Base-by-base conservation (phyloP, 2,888 invertebrate species). In the Mantis religiosa region DNA sequence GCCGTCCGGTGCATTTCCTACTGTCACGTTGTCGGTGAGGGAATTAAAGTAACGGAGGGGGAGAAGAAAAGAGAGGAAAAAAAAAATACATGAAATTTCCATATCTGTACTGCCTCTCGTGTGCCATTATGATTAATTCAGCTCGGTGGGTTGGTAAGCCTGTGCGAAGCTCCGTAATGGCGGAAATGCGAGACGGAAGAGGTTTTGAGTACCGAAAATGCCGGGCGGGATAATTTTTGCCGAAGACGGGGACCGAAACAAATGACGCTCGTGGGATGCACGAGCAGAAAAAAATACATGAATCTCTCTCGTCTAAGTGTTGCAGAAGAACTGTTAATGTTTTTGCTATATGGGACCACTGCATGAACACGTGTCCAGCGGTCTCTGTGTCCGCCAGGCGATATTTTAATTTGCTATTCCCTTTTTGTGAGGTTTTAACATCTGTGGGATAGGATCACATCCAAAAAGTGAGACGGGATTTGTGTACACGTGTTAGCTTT, bases 11-110 rank as follows among this genome's bases (percentile, higher is more conserved):
- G 20, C 54, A 20, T 71, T 71, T 71, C 54, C 54, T 71, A 25
- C 54, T 25, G 54, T 71, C 54, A 25, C 54, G 54, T 20, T 83
- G 86, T 83, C 81, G 83, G 54, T 71, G 54, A 14, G 89, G 89
- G 89, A 89, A 89, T 89, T 89, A 89, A 87, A 89, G 54, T 71
- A 71, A 71, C 54, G 54, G 54, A 25, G 25, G 54, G 54, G 25
- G 54, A 54, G 86, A 28, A 27, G 54, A 54, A 83, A 28, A 27
- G 54, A 87, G 87, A 86, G 25, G 85, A 25, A 28, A 28, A 81
- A 84, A 47, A 84, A 83, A 89, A 89, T 87, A 89, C 87, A 87
- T 84, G 89, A 87, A 89, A 89, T 84, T 87, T 89, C 89, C 89
- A 89, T 89, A 89, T 89, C 89, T 87, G 87, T 83, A 87, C 86